These are phyloP conservation scores for Okamejei kenojei DNA, from an alignment of 2,797 vertebrate genomes.

Conservation along the genomic window DNA sequence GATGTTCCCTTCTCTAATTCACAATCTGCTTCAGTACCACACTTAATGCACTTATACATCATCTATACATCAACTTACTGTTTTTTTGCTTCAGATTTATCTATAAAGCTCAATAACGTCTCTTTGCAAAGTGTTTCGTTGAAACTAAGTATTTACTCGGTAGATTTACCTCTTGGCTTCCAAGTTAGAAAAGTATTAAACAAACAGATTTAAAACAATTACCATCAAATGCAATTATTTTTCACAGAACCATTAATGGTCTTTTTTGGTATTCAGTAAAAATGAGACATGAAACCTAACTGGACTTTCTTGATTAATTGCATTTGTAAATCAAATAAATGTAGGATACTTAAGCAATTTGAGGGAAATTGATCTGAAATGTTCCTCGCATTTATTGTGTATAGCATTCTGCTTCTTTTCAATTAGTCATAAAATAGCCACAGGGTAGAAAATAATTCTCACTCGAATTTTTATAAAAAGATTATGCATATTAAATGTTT, in stretches of 20 bases:
- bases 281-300: slow-evolving; percentile 17
- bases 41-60: background rate
- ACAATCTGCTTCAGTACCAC: background rate
- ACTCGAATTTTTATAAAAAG: background rate
- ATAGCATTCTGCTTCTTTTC: background rate
- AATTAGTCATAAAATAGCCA: background rate
- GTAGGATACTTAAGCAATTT: background rate
- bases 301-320: background rate
- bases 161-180: background rate
- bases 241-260: background rate
- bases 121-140: background rate
- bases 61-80: background rate
- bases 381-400: background rate
- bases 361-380: background rate
- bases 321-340: background rate
- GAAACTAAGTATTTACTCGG: background rate
- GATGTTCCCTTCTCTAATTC: background rate
- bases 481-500: background rate
- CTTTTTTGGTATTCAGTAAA: background rate
- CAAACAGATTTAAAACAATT: slow-evolving; percentile 20
- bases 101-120: background rate
- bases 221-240: background rate
- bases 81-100: background rate
- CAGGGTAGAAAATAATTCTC: background rate
- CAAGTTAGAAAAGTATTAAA: background rate